These are phyloP conservation scores for Pelochelys cantorii DNA, from an alignment of 2,797 vertebrate species.

Conservation along the genomic window DNA sequence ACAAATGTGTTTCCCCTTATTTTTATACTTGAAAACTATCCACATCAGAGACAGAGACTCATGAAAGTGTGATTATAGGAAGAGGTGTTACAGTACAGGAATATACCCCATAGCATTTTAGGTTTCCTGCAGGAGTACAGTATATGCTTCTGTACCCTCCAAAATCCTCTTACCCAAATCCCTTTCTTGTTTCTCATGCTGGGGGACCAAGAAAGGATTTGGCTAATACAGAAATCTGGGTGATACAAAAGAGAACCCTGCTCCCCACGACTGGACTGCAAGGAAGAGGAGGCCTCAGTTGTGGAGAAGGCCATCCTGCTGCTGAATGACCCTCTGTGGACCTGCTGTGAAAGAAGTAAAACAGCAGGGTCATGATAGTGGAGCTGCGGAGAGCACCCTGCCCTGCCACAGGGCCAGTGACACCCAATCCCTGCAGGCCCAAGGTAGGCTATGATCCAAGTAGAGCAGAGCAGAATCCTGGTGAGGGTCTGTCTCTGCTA, in stretches of 20 bases:
- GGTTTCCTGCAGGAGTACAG: background rate
- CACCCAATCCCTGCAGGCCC: too few species aligned
- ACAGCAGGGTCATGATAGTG: background rate
- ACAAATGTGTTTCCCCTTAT: background rate
- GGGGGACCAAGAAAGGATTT: background rate
- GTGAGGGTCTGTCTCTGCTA: background rate
- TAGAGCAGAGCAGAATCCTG: background rate
- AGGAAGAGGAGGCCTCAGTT: background rate
- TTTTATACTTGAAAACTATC: background rate
- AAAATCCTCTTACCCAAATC: background rate
- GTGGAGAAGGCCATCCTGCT: background rate
- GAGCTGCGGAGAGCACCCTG: background rate
- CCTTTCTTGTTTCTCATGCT: background rate
- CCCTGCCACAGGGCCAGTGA: too few species aligned
- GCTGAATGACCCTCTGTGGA: background rate
- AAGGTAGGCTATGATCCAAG: background rate
- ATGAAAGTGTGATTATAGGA: background rate
- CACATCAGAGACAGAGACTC: background rate
- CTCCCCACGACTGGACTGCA: background rate
- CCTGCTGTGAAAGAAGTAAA: background rate
- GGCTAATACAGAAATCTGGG: background rate
- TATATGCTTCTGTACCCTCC: background rate
- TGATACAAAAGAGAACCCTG: too few species aligned
- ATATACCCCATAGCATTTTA: rapidly evolving
- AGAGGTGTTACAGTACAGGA: background rate